phyloP scores from a whole-genome alignment of 2,888 invertebrate species.

The Cerceris ruficornis region DNA sequence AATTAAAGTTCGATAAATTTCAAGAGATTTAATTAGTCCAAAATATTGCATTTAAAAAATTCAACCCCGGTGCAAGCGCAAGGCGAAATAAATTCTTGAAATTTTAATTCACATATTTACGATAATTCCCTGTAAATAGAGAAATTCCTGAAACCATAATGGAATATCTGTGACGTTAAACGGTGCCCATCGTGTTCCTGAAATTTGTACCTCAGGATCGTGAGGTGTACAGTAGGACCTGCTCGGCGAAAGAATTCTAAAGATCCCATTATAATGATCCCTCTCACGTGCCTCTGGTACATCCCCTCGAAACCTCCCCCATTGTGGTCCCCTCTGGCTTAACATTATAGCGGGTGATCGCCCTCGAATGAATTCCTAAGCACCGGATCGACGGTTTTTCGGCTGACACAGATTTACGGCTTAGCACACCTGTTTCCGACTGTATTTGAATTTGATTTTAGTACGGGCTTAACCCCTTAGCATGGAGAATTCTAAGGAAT shows the following conservation, averaged over 20 bases:
- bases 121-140: conserved; percentile 13
- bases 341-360: conserved; percentile 45
- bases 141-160: conserved; percentile 16
- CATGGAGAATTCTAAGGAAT: too few species aligned
- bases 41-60: too few species aligned
- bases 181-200: conserved; percentile 28
- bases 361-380: conserved; percentile 19
- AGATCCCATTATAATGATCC: conserved; percentile 73
- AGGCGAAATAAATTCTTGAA: conserved; percentile 30
- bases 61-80: neutral
- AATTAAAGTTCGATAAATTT: neutral
- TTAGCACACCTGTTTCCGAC: neutral
- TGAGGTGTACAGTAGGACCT: conserved; percentile 74
- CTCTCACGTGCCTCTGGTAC: conserved; percentile 63
- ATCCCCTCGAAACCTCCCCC: conserved; percentile 38
- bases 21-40: neutral
- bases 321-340: conserved; percentile 24
- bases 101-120: conserved; percentile 17
- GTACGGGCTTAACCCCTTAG: neutral
- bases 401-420: conserved; percentile 6
- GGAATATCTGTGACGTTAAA: conserved; percentile 1
- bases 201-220: conserved; percentile 28
- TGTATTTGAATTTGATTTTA: neutral
- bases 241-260: conserved; percentile 73
- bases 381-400: conserved; percentile 19